Evolutionary conservation across 2,888 invertebrate species (phyloP).

Genomic region (Parasteatoda lunata): DNA sequence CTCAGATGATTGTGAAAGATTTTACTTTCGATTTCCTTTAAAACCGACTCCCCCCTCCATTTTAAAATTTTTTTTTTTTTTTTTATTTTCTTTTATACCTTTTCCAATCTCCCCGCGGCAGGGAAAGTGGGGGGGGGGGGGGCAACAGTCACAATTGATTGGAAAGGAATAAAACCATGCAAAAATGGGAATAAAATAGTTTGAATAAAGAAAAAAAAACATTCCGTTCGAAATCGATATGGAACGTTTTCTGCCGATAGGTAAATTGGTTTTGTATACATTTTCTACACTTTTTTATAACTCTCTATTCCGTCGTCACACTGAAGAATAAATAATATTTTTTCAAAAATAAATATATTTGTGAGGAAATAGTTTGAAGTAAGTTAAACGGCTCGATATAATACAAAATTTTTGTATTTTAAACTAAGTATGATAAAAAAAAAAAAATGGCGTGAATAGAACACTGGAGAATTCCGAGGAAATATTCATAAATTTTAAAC

Average conservation of each 20-base stretch:
- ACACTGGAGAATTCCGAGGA: no score
- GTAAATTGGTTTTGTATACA: conserved; percentile 58
- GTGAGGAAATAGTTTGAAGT: no score
- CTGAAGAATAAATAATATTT: background rate
- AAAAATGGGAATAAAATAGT: conserved; percentile 25
- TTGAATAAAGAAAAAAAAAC: background rate
- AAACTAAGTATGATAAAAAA: no score
- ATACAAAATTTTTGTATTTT: no score
- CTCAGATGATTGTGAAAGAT: conserved; percentile 63
- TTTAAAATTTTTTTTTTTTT: background rate
- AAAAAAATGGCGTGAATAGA: no score
- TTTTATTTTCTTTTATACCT: background rate
- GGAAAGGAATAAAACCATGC: conserved; percentile 42
- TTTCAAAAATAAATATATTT: no score
- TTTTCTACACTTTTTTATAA: conserved; percentile 16
- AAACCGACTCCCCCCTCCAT: conserved; percentile 12
- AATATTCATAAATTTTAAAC: no score
- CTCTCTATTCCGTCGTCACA: background rate
- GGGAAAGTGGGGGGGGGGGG: background rate
- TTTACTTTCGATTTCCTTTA: conserved; percentile 67
- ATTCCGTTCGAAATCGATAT: conserved; percentile 6
- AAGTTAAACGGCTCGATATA: background rate
- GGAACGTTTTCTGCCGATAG: conserved; percentile 29
- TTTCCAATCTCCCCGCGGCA: conserved; percentile 29
- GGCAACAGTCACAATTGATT: conserved; percentile 64